phyloP scores from a whole-genome alignment of 2,797 vertebrate species.

The Labroides dimidiatus region DNA sequence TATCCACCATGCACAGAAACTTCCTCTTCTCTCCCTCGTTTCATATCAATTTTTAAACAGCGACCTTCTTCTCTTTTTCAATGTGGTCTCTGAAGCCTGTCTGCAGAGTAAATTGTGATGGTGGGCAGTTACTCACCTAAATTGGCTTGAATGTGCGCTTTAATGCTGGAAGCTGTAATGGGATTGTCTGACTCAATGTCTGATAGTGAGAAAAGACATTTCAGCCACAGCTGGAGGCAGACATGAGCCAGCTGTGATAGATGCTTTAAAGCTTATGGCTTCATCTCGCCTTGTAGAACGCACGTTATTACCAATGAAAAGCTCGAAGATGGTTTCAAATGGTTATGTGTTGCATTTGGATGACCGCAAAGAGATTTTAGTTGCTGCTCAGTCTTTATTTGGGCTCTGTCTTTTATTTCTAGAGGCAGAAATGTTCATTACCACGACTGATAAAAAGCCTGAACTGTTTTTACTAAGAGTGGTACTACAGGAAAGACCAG shows the following conservation, averaged over 20 bases:
- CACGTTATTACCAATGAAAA: slow-evolving; percentile 37
- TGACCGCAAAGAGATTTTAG: background rate
- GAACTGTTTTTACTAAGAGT: background rate
- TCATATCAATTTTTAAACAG: slow-evolving; percentile 29
- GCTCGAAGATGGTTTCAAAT: slow-evolving; percentile 29
- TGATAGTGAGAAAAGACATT: slow-evolving; percentile 50
- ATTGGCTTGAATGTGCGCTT: slow-evolving; percentile 46
- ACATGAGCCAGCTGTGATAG: slow-evolving; percentile 33
- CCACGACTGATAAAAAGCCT: background rate
- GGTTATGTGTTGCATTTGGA: slow-evolving; percentile 20
- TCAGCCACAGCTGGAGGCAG: slow-evolving; percentile 49
- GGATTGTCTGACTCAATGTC: slow-evolving; percentile 52
- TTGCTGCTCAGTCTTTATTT: background rate
- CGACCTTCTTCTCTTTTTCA: slow-evolving; percentile 22
- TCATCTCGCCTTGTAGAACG: slow-evolving; percentile 28
- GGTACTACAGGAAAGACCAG: background rate
- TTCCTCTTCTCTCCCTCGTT: background rate
- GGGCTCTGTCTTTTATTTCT: slow-evolving; percentile 11
- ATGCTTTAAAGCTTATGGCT: slow-evolving; percentile 25
- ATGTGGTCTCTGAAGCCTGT: slow-evolving; percentile 25
- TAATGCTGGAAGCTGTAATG: slow-evolving; percentile 52
- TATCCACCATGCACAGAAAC: background rate
- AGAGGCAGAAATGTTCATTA: slow-evolving; percentile 3
- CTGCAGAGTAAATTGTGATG: slow-evolving; percentile 35
- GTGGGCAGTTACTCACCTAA: slow-evolving; percentile 50